Percentiles rank a stretch among this genome's conserved stretches.
Conservation (phyloP, 1,140 invertebrate genomes). For the Conopomorpha cramerella region DNA sequence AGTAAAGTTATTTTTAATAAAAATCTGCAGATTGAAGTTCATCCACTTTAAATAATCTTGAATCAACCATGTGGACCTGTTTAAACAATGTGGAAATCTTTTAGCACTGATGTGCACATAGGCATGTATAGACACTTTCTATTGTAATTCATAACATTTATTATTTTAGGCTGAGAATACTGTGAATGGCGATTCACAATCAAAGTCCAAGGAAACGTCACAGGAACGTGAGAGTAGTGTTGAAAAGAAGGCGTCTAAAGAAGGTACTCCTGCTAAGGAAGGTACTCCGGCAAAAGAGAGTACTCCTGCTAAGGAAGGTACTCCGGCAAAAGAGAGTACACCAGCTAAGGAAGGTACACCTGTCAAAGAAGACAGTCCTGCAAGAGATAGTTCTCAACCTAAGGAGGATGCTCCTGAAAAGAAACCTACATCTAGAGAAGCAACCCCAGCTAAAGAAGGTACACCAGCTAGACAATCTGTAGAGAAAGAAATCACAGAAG, state of each 20-base stretch:
- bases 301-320: constrained; percentile 4
- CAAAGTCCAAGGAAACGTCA: constrained; percentile 5
- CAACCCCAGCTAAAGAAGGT: constrained; percentile 8
- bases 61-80: no score
- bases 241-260: constrained; percentile 2
- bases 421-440: constrained; percentile 3
- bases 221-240: constrained; percentile 4
- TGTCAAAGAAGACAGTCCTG: constrained; percentile 2
- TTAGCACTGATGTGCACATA: no score
- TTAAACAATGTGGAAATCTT: no score
- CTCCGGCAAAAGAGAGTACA: constrained; percentile 14
- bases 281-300: constrained; percentile 11
- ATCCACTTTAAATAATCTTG: no score
- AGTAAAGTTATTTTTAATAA: no score
- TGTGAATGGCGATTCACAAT: constrained; percentile 7
- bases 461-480: constrained; percentile 11
- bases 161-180: constrained; percentile 5
- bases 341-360: constrained; percentile 12
- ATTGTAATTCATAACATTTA: background rate
- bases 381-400: constrained; percentile 8
- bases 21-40: no score
- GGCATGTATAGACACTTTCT: no score
- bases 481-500: background rate
- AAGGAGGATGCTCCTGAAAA: background rate
- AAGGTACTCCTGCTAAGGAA: constrained; percentile 8